phyloP scores from a whole-genome alignment of 2,888 invertebrate genomes.

The Yponomeuta sedellus region DNA sequence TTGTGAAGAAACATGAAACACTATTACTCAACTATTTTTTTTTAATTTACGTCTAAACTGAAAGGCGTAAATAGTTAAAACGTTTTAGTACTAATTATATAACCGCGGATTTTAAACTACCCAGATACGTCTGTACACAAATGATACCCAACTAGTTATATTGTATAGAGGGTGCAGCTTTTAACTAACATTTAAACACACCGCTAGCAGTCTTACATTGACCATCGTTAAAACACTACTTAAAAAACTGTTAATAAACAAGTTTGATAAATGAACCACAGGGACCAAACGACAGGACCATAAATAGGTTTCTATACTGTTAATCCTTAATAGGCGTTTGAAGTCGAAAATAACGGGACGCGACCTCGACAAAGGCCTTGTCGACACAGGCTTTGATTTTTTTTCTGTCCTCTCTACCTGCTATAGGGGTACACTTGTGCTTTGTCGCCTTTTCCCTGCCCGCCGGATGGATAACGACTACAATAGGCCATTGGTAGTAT shows the following conservation, averaged over 20 bases:
- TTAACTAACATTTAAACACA: too few species aligned
- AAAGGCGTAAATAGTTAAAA: too few species aligned
- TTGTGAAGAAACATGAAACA: too few species aligned
- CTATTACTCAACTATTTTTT: too few species aligned
- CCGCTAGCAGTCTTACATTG: too few species aligned
- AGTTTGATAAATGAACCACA: conserved; percentile 2
- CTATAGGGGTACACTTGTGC: conserved; percentile 51
- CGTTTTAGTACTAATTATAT: too few species aligned
- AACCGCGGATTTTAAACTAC: too few species aligned
- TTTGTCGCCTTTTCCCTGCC: conserved; percentile 37
- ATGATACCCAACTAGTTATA: too few species aligned
- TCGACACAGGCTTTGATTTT: conserved; percentile 22
- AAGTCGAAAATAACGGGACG: conserved; percentile 16
- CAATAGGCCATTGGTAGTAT: conserved; percentile 12
- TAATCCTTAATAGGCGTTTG: conserved; percentile 15
- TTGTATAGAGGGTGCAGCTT: too few species aligned
- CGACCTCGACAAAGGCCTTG: conserved; percentile 8
- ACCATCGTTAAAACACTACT: background rate
- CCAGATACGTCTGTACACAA: too few species aligned
- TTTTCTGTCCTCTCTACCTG: conserved; percentile 50
- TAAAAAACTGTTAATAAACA: conserved; percentile 8
- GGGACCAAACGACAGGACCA: conserved; percentile 7
- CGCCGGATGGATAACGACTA: conserved; percentile 45
- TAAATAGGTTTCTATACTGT: conserved; percentile 9
- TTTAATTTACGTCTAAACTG: too few species aligned